A percentile compares a stretch with the other conserved stretches of the same genome.
Evolutionary conservation across 2,888 invertebrate genomes (phyloP).

Genomic region (Acronicta leporina): DNA sequence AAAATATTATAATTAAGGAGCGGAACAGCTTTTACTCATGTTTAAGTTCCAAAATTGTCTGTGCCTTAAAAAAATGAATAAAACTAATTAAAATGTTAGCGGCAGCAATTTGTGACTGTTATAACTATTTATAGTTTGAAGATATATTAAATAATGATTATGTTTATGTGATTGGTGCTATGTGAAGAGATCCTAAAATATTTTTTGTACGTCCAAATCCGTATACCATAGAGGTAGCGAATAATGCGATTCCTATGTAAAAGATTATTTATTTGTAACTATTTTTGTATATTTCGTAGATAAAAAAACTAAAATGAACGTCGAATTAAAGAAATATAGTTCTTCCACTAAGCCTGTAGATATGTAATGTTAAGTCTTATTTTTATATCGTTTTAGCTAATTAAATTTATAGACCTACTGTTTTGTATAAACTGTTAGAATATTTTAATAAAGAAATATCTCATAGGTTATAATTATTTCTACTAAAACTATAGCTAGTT

Average conservation of each 20-base stretch:
- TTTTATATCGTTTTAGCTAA: conserved; percentile 66
- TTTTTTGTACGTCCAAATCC: conserved; percentile 65
- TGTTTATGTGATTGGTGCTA: conserved; percentile 72
- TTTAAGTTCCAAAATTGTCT: conserved; percentile 45
- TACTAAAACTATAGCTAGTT: conserved; percentile 80
- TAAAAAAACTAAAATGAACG: conserved; percentile 67
- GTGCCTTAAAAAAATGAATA: conserved; percentile 43
- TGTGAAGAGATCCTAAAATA: conserved; percentile 64
- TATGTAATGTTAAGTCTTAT: conserved; percentile 73
- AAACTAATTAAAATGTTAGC: conserved; percentile 32
- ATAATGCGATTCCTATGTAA: conserved; percentile 78
- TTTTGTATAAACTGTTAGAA: conserved; percentile 86
- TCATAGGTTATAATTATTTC: conserved; percentile 78
- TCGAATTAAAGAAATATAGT: conserved; percentile 67
- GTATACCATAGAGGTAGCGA: conserved; percentile 67
- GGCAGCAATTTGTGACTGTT: conserved; percentile 47
- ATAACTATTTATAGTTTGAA: conserved; percentile 45
- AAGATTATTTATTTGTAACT: conserved; percentile 87
- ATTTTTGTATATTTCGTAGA: conserved; percentile 83
- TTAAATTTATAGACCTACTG: conserved; percentile 63
- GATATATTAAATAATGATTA: conserved; percentile 54
- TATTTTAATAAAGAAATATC: conserved; percentile 78
- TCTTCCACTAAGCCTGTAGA: conserved; percentile 86
- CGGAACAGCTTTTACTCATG: conserved; percentile 39
- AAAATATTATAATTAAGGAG: conserved; percentile 36